These are phyloP conservation scores for Haemorhous mexicanus DNA, from an alignment of 2,113 vertebrate genomes.

Conservation along the genomic window DNA sequence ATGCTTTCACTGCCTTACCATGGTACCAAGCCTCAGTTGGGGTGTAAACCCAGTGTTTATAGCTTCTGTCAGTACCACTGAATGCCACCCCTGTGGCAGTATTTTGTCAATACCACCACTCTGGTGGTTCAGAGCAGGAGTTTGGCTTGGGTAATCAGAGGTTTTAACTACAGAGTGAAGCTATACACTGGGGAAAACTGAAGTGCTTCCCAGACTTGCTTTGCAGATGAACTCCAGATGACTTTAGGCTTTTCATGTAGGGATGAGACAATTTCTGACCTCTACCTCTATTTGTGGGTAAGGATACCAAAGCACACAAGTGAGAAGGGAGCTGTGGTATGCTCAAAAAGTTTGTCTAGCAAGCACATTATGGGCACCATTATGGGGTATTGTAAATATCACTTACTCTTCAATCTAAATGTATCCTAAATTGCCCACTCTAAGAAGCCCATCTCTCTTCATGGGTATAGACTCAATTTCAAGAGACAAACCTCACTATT, in stretches of 20 bases:
- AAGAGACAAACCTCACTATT: background rate
- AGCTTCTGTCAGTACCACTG: background rate
- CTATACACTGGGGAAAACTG: background rate
- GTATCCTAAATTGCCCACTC: background rate
- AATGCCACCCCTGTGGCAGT: background rate
- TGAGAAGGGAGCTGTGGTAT: background rate
- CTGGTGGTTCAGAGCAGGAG: background rate
- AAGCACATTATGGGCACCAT: rapidly evolving
- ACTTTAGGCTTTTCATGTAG: background rate
- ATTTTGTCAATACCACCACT: too few relatives aligned
- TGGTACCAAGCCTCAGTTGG: background rate
- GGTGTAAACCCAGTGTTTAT: background rate
- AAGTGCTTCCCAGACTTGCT: background rate
- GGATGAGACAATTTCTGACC: background rate
- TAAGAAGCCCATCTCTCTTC: background rate
- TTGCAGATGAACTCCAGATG: background rate
- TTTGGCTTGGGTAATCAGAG: background rate
- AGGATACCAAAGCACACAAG: background rate
- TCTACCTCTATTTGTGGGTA: background rate
- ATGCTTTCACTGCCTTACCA: background rate
- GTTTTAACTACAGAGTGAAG: background rate
- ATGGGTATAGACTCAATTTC: too few relatives aligned
- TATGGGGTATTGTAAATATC: background rate
- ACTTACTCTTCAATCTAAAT: background rate
- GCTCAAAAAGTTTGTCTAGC: background rate